A percentile compares a stretch with the other conserved stretches of the same genome.
phyloP scores from a whole-genome alignment of 2,797 vertebrate species.

The Xyrichtys novacula region DNA sequence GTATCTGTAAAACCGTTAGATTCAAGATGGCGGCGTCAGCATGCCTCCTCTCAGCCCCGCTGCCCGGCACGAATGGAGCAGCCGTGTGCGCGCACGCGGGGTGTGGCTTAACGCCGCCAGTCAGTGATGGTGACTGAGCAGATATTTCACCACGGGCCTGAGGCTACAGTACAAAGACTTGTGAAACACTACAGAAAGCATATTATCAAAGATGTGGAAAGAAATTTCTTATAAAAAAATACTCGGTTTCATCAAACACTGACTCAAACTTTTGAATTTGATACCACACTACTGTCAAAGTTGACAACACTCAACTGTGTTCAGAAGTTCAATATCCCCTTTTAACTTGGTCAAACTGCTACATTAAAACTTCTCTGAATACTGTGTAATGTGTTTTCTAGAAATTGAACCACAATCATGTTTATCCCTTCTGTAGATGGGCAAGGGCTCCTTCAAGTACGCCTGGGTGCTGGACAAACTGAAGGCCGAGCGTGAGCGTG shows the following conservation, averaged over 20 bases:
- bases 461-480: constrained; percentile 89
- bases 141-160: constrained; percentile 7
- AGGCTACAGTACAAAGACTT: neutral
- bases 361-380: too few species aligned
- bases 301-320: too few species aligned
- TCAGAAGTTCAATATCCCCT: too few species aligned
- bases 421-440: constrained; percentile 76
- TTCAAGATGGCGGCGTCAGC: constrained; percentile 81
- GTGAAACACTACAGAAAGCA: too few species aligned
- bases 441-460: constrained; percentile 89
- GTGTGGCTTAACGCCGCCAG: constrained; percentile 58
- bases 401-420: neutral
- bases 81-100: constrained; percentile 71
- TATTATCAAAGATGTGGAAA: too few species aligned
- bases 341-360: too few species aligned
- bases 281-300: too few species aligned
- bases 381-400: too few species aligned
- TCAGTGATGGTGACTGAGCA: constrained; percentile 54
- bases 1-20: neutral
- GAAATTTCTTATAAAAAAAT: too few species aligned
- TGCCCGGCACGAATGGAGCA: constrained; percentile 72
- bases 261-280: too few species aligned
- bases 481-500: constrained; percentile 87
- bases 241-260: too few species aligned
- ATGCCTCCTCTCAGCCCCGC: constrained; percentile 58